Evolutionary conservation across 2,113 vertebrate genomes (phyloP), one percentile per base, ranked within the genome.

Genomic region (Anhinga rufa): DNA sequence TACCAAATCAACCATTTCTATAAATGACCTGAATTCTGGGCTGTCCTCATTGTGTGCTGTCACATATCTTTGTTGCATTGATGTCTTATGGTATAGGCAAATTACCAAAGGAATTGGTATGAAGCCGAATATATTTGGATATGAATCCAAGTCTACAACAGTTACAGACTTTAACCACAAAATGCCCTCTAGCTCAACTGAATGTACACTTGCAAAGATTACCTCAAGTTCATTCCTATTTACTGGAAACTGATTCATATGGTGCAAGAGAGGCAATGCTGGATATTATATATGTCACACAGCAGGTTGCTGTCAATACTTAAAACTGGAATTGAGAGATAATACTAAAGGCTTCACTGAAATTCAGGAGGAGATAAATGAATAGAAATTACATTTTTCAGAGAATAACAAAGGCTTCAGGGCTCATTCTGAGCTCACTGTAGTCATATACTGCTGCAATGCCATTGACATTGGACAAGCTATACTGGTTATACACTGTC

Each of bases 331-430:
- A 92, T 40, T 82, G 61, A 93, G 77, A 93, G 77, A 79, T 78
- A 79, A 76, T 87, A 40, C 57, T 69, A 29, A 78, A 64, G 48
- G 72, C 69, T 87, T 92, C 57, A 92, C 14, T 93, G 69, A 92
- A 94, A 95, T 95, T 96, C 91, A 54, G 65, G 92, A 72, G 69
- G 76, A 96, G 38, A 34, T 49, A 93, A 93, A 94, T 84, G 69
- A 92, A 14, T 26, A 88, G 49, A 81, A 94, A 93, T 70, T 77
- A 32, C 54, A 24, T 75, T 92, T 95, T 92, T 74, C 62, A 71
- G 46, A 90, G 65, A 74, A 74, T 83, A 94, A 78, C 31, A 7
- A 81, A 86, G 8, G 57, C 80, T 88, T 88, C 65, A 60, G 57
- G 70, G 75, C 74, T 92, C 69, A 82, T 96, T 92, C 70, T 54